Conservation (phyloP, 2,113 vertebrate species). For the Pandion haliaetus region DNA sequence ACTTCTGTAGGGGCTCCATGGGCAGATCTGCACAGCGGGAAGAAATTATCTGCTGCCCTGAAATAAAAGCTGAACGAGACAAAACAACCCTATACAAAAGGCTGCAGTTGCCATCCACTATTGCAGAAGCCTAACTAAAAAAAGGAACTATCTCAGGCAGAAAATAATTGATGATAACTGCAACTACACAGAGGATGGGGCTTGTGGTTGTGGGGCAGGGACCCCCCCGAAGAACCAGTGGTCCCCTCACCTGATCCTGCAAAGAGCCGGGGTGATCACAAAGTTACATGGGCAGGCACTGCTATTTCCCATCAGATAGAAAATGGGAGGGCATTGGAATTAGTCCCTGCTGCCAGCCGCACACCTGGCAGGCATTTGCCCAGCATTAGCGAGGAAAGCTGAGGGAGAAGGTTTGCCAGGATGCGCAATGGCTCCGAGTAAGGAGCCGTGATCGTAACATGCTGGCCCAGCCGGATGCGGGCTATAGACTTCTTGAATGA, state of each 20-base stretch:
- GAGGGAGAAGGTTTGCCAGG: background rate
- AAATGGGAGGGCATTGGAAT: background rate
- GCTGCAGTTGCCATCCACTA: background rate
- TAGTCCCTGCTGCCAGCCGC: background rate
- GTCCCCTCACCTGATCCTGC: background rate
- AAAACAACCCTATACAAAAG: background rate
- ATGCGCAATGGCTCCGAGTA: background rate
- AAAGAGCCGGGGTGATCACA: background rate
- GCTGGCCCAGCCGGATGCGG: background rate
- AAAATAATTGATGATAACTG: background rate
- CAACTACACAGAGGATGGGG: background rate
- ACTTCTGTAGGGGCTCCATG: background rate
- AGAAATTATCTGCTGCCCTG: background rate
- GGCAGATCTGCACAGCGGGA: background rate
- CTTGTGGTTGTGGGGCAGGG: background rate
- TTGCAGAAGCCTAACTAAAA: background rate
- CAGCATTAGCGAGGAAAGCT: rapidly evolving
- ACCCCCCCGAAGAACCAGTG: background rate
- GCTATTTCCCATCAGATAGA: background rate
- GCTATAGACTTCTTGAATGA: background rate
- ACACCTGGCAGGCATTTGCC: background rate
- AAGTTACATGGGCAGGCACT: background rate
- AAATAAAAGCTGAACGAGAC: background rate
- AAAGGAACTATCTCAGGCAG: background rate
- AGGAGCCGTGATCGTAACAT: background rate